Base-by-base conservation (phyloP, 2,113 vertebrate species). In the Acanthisitta chloris region DNA sequence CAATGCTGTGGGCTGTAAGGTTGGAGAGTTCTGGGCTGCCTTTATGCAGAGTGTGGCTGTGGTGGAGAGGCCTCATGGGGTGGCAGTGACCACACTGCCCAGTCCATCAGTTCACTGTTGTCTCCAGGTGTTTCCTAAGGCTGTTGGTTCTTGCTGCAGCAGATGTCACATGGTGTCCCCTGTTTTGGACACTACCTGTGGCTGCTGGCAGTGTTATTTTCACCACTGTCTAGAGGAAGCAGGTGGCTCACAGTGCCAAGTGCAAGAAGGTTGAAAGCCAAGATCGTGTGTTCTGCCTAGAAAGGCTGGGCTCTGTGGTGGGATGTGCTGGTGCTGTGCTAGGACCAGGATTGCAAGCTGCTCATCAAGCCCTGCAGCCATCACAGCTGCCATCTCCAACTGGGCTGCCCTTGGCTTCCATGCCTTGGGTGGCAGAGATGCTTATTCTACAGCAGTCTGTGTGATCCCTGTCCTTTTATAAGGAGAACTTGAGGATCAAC, bases 1-100 rank as follows among this genome's bases (percentile, higher is more conserved):
- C 40, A 31, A 0, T 43, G 18, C 46, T 20, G 10, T 15, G 29
- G 19, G 33, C 62, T 61, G 36, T 10, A 49, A 64, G 54, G 67
- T 43, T 61, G 49, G 67, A 81, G 58, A 38, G 24, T 69, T 55
- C 71, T 64, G 25, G 54, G 72, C 49, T 84, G 65, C n/a, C 4
- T 0, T 61, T 90, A 0, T 1, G 31, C 45, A 28, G n/a, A 46
- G 40, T 1, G 24, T 86, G 42, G 48, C 28, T 0, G 0, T 25
- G 31, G 24, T 66, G 46, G 52, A 51, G 48, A 58, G 58, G 21
- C 48, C 15, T 45, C 3, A 3, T 78, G 64, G 21, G 17, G 38
- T 66, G 36, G 26, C 78, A 78, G 1, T 67, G 78, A 51, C 26
- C 54, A n/a, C 28, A 0, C 54, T 64, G 45, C n/a, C 51, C 0